Percentiles rank a stretch among this genome's conserved stretches.
phyloP scores from a whole-genome alignment of 2,797 vertebrate species.

The Cephalopachus bancanus region DNA sequence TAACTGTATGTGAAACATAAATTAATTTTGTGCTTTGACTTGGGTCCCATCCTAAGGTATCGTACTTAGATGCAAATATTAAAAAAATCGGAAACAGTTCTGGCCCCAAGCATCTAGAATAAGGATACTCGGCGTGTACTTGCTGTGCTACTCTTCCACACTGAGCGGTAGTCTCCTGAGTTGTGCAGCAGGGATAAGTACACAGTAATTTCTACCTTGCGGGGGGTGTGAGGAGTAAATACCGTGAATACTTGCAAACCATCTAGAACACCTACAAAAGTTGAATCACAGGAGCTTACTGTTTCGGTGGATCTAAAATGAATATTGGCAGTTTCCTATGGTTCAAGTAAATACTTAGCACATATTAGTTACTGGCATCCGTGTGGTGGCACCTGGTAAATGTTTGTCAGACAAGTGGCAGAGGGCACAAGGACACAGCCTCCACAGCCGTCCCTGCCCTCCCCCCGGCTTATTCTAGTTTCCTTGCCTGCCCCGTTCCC shows the following conservation, averaged over 20 bases:
- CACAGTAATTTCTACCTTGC: not conserved
- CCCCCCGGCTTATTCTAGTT: not conserved
- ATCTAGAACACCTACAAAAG: not conserved
- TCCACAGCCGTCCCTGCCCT: not conserved
- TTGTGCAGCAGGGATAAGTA: not conserved
- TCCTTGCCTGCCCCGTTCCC: not conserved
- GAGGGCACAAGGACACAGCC: not conserved
- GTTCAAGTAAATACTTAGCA: not conserved
- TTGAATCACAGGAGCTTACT: not conserved
- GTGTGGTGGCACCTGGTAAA: not conserved
- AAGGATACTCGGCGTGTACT: not conserved
- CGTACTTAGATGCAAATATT: not conserved
- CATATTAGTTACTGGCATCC: not conserved
- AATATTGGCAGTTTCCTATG: not conserved
- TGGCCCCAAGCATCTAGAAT: not conserved
- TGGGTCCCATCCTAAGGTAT: not conserved
- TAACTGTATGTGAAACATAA: not conserved
- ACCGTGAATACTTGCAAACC: not conserved
- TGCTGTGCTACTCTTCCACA: not conserved
- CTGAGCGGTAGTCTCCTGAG: not conserved
- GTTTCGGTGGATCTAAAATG: not conserved
- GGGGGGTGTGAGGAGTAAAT: not conserved
- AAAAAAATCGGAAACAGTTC: not conserved
- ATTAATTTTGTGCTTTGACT: not conserved
- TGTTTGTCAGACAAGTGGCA: not conserved